Base-by-base conservation (phyloP, 2,797 vertebrate species). In the Lateolabrax maculatus region DNA sequence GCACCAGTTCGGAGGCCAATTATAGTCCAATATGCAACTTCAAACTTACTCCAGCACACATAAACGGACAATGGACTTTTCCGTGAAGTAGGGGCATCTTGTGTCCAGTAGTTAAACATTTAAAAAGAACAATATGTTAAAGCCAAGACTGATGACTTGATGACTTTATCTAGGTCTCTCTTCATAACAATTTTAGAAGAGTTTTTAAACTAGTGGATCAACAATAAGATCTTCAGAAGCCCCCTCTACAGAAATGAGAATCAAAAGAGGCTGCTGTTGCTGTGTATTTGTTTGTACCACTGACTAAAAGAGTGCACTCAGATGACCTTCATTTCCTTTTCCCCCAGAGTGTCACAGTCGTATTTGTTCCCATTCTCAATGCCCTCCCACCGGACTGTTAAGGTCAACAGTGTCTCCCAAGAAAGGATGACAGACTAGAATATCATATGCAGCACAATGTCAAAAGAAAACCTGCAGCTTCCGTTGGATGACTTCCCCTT, bases 241-340 rank as follows among this genome's bases (percentile, higher is more conserved):
- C 15, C 9, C 13, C 36, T 51, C 21, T 36, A 16, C 16, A 57
- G 6, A 72, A 57, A 61, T 41, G 7, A 56, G 58, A 67, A 29
- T 49, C 4, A 58, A 37, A 79, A 53, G 6, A 23, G 4, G 12
- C 39, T 56, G 37, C 46, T 53, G 44, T 25, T 67, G 18, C 25
- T 61, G 56, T 61, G 10, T 74, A 9, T 89, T 78, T 92, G 67
- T 90, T 79, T 88, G 67, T 65, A 48, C 12, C 55, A 19, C 64
- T 65, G n/a, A 57, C 19, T 41, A n/a, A 58, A 77, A 71, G 63
- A 7, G 18, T 72, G 37, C 49, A 58, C 80, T 68, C 51, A 41
- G 41, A 65, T 74, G 83, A 88, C 79, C 79, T 80, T 78, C 16
- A 88, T 87, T 92, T 91, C 84, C 84, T 83, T 71, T 69, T 15